These are phyloP conservation scores for Lates calcarifer DNA, from an alignment of 2,113 vertebrate genomes.

Conservation along the genomic window DNA sequence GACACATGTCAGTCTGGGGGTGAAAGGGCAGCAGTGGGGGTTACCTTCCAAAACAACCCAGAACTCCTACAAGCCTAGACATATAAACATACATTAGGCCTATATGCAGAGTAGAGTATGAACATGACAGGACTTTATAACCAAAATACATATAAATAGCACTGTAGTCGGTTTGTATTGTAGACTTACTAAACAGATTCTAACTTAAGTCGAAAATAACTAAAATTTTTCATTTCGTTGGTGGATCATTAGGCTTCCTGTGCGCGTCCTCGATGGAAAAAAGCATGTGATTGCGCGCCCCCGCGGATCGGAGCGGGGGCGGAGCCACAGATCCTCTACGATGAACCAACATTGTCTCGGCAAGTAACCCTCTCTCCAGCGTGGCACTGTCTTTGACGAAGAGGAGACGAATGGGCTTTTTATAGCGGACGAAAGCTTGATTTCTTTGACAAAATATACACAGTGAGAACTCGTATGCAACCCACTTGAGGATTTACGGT, in stretches of 20 bases:
- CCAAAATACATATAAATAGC: neutral
- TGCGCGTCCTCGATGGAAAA: conserved; percentile 53
- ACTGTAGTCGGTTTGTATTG: neutral
- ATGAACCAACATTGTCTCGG: conserved; percentile 60
- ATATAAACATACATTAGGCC: neutral
- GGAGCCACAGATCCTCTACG: conserved; percentile 14
- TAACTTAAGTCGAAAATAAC: neutral
- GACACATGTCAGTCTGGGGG: neutral
- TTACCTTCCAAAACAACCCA: neutral
- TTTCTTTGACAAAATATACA: conserved; percentile 17
- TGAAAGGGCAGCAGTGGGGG: neutral
- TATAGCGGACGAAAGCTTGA: conserved; percentile 4
- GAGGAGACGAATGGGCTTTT: neutral
- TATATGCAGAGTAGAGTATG: neutral
- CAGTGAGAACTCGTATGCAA: conserved; percentile 33
- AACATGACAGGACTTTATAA: neutral
- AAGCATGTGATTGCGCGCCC: conserved; percentile 80
- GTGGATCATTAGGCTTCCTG: neutral
- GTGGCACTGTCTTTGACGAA: conserved; percentile 63
- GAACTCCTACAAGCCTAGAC: neutral
- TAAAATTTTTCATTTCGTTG: neutral
- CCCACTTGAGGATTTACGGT: conserved; percentile 10
- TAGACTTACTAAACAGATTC: neutral
- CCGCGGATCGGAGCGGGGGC: conserved; percentile 37
- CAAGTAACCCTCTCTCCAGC: conserved; percentile 60